These are phyloP conservation scores for Aythya baeri DNA, from an alignment of 2,113 vertebrate species.

Conservation along the genomic window DNA sequence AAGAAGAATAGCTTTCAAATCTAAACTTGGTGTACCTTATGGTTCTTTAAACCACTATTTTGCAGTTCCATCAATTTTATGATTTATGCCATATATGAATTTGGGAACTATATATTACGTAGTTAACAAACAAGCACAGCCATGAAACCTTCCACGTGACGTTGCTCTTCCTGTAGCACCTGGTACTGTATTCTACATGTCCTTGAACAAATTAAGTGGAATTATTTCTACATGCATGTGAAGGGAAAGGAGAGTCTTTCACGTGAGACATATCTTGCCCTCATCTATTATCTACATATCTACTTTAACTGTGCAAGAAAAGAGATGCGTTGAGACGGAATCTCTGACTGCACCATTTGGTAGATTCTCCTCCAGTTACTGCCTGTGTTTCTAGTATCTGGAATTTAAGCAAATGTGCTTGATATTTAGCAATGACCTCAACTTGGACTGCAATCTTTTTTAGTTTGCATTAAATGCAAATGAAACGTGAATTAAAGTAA, in stretches of 20 bases:
- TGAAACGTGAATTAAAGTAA: background rate
- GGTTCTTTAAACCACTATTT: background rate
- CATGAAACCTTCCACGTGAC: background rate
- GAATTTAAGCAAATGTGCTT: background rate
- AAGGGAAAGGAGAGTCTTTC: background rate
- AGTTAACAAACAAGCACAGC: background rate
- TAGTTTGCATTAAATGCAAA: background rate
- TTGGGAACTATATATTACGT: background rate
- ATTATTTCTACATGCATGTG: background rate
- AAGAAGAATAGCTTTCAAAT: background rate
- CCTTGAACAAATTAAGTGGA: background rate
- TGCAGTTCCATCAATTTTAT: background rate
- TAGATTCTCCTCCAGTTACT: background rate
- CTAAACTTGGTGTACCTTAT: background rate
- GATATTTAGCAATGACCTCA: background rate
- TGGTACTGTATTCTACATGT: background rate
- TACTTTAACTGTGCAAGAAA: background rate
- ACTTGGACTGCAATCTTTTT: background rate
- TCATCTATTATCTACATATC: background rate
- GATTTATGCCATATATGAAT: background rate
- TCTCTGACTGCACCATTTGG: background rate
- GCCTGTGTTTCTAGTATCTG: background rate
- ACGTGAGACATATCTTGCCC: background rate
- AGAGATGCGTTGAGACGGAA: background rate
- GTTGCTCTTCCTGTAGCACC: background rate